These are phyloP conservation scores for Drosophila hydei DNA, from an alignment of 1,140 invertebrate species.

Conservation along the genomic window DNA sequence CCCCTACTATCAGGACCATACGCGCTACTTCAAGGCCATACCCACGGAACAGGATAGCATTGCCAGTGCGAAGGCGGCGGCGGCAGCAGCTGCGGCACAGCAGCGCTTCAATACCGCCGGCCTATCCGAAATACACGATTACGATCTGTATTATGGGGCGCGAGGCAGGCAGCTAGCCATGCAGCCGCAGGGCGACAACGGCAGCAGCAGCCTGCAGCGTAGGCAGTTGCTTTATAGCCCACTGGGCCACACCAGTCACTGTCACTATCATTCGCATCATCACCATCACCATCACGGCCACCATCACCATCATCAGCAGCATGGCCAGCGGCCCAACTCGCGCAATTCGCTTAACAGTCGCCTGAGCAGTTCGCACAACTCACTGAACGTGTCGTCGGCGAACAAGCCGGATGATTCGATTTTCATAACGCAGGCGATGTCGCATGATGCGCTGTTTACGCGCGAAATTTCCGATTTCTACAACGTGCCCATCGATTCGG, in stretches of 20 bases:
- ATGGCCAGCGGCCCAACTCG: constrained; percentile 87
- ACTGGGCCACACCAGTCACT: constrained; percentile 61
- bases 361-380: constrained; percentile 92
- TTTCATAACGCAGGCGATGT: constrained; percentile 94
- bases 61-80: constrained; percentile 71
- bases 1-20: constrained; percentile 78
- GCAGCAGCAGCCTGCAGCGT: constrained; percentile 61
- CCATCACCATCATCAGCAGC: constrained; percentile 73
- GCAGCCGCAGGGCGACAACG: constrained; percentile 29
- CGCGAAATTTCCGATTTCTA: constrained; percentile 92
- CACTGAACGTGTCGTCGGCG: constrained; percentile 88
- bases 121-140: constrained; percentile 79
- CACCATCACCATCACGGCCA: constrained; percentile 71
- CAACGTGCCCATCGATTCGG: constrained; percentile 93
- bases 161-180: constrained; percentile 49
- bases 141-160: constrained; percentile 78
- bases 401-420: constrained; percentile 91
- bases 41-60: constrained; percentile 80
- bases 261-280: constrained; percentile 51
- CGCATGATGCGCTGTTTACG: constrained; percentile 89
- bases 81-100: constrained; percentile 66
- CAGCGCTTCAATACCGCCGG: constrained; percentile 75
- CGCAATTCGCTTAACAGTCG: constrained; percentile 90
- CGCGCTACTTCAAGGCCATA: constrained; percentile 81
- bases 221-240: constrained; percentile 66